Evolutionary conservation across 2,113 vertebrate genomes (phyloP), one percentile per base, ranked within the genome.

Genomic region (Danio rerio): DNA sequence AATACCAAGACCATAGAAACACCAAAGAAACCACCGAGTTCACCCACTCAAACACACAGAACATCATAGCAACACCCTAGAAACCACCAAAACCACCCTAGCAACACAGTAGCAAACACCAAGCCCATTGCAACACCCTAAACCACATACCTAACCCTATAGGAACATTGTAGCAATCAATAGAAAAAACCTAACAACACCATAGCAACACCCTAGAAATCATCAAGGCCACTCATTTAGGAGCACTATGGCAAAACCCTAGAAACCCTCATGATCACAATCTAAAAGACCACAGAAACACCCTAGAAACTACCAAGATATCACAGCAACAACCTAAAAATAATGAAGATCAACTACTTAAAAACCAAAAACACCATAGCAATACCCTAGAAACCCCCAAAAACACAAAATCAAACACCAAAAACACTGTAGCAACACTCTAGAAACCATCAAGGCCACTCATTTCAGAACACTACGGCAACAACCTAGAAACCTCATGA

Each of bases 331-430:
- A 2, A 31, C 31, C 31, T n/a, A n/a, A n/a, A n/a, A n/a, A n/a
- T n/a, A n/a, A n/a, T 12, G 3, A 53, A 0, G 5, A 53, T 5
- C 5, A 53, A 2, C 53, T 11, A 5, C 31, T 31, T 3, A 31
- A 31, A 31, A 1, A 1, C 31, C 31, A 31, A 53, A 13, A 31
- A 31, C 31, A 2, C 13, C 53, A 6, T n/a, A 56, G 31, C 6
- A 13, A n/a, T 1, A 56, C 55, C 7, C 55, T 56, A n/a, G 16
- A 6, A 55, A 55, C 5, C 13, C 0, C 0, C 15, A 16, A 9
- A 5, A 6, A 0, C 3, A 2, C 16, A 0, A 9, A 11, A 7
- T 8, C 8, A 56, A 3, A n/a, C 6, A n/a, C 6, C 6, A 1
- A 55, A 12, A 16, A 16, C 53, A 16, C 15, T 7, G 6, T 55